Percentiles rank a stretch among this genome's conserved stretches.
Conservation (phyloP, 2,888 invertebrate genomes). For the Conomelus anceps region DNA sequence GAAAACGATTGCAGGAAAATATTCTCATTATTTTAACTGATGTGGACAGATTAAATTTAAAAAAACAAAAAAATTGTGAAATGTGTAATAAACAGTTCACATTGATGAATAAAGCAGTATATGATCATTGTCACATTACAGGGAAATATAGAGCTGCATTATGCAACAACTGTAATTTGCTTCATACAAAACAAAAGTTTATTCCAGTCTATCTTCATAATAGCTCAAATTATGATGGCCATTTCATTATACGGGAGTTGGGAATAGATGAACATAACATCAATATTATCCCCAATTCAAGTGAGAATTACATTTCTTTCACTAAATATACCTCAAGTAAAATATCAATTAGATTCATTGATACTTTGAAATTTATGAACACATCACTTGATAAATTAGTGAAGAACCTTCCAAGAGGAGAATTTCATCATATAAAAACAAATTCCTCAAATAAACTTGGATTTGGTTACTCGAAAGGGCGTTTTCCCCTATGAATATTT, state of each 20-base stretch:
- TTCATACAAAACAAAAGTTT: not conserved
- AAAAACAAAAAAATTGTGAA: not conserved
- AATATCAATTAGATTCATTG: slow-evolving; percentile 14
- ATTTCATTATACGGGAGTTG: slow-evolving; percentile 9
- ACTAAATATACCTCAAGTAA: not conserved
- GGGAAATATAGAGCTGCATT: slow-evolving; percentile 5
- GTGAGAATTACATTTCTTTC: slow-evolving; percentile 13
- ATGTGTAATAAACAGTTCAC: slow-evolving; percentile 1
- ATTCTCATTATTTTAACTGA: not conserved
- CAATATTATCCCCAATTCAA: slow-evolving; percentile 4
- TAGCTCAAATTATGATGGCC: slow-evolving; percentile 5
- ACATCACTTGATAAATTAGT: slow-evolving; percentile 7
- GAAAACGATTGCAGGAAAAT: not conserved
- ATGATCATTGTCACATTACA: slow-evolving; percentile 15
- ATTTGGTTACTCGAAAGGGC: slow-evolving; percentile 22
- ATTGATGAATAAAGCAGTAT: not conserved
- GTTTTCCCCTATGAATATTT: slow-evolving; percentile 33
- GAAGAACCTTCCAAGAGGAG: not conserved
- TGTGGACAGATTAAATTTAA: not conserved
- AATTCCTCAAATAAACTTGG: slow-evolving; percentile 3
- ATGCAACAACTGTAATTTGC: not conserved
- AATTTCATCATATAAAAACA: slow-evolving; percentile 17
- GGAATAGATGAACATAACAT: slow-evolving; percentile 5
- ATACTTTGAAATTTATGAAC: slow-evolving; percentile 5
- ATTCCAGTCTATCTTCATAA: slow-evolving; percentile 8